Percentiles rank a stretch among this genome's conserved stretches.
Conservation (phyloP, 2,797 vertebrate species). For the Euthynnus affinis region DNA sequence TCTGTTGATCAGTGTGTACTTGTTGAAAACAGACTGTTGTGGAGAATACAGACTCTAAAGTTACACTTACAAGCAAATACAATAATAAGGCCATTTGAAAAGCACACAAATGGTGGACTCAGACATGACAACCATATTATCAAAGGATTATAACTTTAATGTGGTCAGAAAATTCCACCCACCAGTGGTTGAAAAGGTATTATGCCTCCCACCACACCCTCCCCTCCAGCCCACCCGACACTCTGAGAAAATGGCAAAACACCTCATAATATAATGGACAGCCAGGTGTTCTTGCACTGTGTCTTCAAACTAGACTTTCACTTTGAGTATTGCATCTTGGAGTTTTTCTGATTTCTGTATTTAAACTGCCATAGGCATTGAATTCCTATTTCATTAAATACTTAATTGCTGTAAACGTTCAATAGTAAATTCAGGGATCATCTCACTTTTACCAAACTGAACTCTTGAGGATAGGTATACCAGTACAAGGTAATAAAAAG, state of each 20-base stretch:
- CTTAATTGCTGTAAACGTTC: constrained; percentile 1
- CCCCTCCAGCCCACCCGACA: not conserved
- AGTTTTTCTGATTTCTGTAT: not conserved
- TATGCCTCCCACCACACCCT: not conserved
- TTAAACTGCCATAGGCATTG: not conserved
- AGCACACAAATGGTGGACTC: too few species aligned
- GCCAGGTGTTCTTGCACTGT: not conserved
- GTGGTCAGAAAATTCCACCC: too few species aligned
- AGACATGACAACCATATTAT: too few species aligned
- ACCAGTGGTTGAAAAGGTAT: not conserved
- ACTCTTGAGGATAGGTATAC: not conserved
- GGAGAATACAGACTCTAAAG: not conserved
- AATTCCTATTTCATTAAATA: not conserved
- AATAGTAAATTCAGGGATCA: not conserved
- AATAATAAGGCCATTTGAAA: too few species aligned
- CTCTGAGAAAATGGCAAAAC: not conserved
- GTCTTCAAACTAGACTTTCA: not conserved
- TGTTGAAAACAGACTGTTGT: not conserved
- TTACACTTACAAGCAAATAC: not conserved
- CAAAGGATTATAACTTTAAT: too few species aligned
- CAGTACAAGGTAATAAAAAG: constrained; percentile 23
- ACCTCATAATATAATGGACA: not conserved
- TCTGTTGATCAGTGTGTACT: constrained; percentile 4
- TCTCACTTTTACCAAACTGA: not conserved
- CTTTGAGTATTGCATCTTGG: not conserved